Conservation (phyloP, 2,888 invertebrate genomes). For the Lasioglossum pauxillum region DNA sequence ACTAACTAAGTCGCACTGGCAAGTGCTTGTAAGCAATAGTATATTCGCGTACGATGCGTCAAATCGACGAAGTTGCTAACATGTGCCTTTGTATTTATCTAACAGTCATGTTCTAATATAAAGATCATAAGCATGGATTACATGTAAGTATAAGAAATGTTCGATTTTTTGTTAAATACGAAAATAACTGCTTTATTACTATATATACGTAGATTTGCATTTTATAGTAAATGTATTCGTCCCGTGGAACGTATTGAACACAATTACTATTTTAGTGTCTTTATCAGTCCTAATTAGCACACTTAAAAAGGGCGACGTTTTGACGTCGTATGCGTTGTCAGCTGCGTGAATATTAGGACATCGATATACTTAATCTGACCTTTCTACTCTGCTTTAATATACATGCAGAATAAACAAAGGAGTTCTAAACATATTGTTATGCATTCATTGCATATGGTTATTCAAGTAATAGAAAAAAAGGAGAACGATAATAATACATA, state of each 20-base stretch:
- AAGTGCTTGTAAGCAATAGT: conserved; percentile 17
- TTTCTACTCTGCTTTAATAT: background rate
- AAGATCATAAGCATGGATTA: conserved; percentile 61
- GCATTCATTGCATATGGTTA: background rate
- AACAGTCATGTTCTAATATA: conserved; percentile 55
- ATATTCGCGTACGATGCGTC: conserved; percentile 71
- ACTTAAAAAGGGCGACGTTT: background rate
- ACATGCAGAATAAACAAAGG: background rate
- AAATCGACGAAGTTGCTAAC: conserved; percentile 74
- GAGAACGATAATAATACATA: background rate
- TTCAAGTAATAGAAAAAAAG: background rate
- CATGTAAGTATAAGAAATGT: conserved; percentile 54
- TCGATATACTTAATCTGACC: background rate
- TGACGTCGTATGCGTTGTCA: background rate
- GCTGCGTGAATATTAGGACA: background rate
- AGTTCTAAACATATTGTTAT: background rate
- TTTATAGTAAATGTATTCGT: background rate
- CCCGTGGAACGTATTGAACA: background rate
- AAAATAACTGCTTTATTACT: background rate
- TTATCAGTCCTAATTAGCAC: background rate
- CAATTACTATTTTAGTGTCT: background rate
- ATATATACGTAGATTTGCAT: background rate
- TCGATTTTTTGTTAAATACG: background rate
- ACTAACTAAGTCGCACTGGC: conserved; percentile 1
- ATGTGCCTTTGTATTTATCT: conserved; percentile 68